These are phyloP conservation scores for Arctia plantaginis DNA, from an alignment of 2,888 invertebrate genomes.

Conservation along the genomic window DNA sequence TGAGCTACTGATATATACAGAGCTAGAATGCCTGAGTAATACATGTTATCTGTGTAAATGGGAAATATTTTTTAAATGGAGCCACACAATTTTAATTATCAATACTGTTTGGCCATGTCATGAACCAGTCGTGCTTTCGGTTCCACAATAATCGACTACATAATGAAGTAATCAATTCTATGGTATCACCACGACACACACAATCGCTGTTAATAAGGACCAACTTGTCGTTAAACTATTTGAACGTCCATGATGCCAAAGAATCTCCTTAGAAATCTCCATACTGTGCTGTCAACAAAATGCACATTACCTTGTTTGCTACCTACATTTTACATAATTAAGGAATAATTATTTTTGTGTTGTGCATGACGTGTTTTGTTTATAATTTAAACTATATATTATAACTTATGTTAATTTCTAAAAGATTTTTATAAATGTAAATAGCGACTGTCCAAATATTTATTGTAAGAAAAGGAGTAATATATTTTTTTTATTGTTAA, in stretches of 20 bases:
- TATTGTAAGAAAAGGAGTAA: constrained; percentile 13
- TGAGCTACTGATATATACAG: no score
- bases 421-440: constrained; percentile 14
- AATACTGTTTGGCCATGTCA: no score
- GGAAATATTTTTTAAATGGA: no score
- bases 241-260: not conserved
- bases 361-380: constrained; percentile 27
- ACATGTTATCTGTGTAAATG: no score
- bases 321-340: constrained; percentile 9
- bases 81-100: no score
- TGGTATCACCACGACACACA: no score
- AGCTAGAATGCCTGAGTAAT: no score
- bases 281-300: not conserved
- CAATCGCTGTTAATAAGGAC: no score
- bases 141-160: no score
- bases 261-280: not conserved
- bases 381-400: constrained; percentile 13
- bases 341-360: constrained; percentile 21
- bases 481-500: constrained; percentile 18
- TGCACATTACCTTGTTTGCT: constrained; percentile 4
- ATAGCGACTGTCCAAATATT: constrained; percentile 13
- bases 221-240: not conserved
- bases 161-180: no score
- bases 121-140: no score
- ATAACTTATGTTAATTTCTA: constrained; percentile 13